phyloP scores from a whole-genome alignment of 2,113 vertebrate genomes.

The Microtus pennsylvanicus region DNA sequence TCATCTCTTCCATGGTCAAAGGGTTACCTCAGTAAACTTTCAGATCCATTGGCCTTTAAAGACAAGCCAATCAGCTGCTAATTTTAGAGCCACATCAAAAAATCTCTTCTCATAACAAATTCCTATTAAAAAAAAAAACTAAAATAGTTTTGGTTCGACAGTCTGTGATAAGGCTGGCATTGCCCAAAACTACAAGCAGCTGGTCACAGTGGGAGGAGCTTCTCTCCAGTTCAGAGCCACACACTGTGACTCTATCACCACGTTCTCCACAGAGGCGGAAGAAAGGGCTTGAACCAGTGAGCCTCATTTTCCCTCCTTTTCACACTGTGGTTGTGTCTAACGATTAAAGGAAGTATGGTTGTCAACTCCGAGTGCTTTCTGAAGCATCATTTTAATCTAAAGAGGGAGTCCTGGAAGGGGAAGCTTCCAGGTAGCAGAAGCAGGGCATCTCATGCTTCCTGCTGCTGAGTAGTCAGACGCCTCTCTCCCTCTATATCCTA shows the following conservation, averaged over 20 bases:
- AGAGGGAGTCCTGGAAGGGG: neutral
- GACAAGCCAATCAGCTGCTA: neutral
- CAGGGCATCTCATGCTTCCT: neutral
- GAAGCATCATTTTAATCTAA: neutral
- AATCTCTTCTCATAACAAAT: neutral
- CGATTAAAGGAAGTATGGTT: neutral
- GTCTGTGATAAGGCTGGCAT: constrained; percentile 37
- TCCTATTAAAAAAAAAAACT: neutral
- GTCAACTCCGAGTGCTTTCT: neutral
- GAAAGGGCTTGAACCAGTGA: neutral
- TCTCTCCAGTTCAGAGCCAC: neutral
- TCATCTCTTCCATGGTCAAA: neutral
- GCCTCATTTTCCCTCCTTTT: neutral
- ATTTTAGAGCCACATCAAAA: constrained; percentile 14
- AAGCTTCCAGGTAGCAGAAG: neutral
- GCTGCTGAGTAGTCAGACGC: neutral
- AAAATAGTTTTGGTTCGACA: neutral
- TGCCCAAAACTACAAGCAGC: neutral
- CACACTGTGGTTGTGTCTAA: neutral
- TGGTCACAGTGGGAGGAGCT: neutral
- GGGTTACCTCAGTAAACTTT: neutral
- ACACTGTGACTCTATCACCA: neutral
- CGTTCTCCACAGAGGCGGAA: neutral
- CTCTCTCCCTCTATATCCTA: neutral
- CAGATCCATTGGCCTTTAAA: neutral